Percentiles rank a stretch among this genome's conserved stretches.
Evolutionary conservation across 2,797 vertebrate species (phyloP).

Genomic region (Gephyroberyx darwinii): DNA sequence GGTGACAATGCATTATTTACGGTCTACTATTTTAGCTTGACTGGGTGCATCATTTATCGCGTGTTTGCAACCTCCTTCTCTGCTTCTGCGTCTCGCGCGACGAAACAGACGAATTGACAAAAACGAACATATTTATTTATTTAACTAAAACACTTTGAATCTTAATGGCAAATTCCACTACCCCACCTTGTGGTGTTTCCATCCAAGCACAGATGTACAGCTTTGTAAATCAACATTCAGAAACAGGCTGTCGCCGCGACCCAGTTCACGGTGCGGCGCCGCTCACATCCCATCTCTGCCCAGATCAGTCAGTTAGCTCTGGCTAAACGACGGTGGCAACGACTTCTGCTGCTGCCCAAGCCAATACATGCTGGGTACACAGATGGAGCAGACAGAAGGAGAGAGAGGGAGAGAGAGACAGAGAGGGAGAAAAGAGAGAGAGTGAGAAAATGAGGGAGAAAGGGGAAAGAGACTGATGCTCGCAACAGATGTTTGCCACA

Average conservation of each 20-base stretch:
- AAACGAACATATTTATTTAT: slow-evolving; percentile 43
- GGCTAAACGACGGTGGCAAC: slow-evolving; percentile 71
- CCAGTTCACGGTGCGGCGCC: slow-evolving; percentile 61
- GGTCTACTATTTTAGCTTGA: slow-evolving; percentile 19
- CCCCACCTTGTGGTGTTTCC: slow-evolving; percentile 78
- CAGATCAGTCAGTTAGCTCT: slow-evolving; percentile 73
- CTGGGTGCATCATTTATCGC: slow-evolving; percentile 18
- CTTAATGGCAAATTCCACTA: slow-evolving; percentile 71
- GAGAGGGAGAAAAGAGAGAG: slow-evolving; percentile 32
- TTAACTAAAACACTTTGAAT: slow-evolving; percentile 54
- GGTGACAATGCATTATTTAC: slow-evolving; percentile 38
- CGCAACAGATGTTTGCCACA: slow-evolving; percentile 79
- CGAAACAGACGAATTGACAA: slow-evolving; percentile 42
- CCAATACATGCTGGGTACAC: slow-evolving; percentile 78
- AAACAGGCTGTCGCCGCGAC: slow-evolving; percentile 61
- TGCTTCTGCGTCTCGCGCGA: slow-evolving; percentile 18
- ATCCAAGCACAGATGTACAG: slow-evolving; percentile 72
- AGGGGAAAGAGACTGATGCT: slow-evolving; percentile 69
- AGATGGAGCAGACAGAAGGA: slow-evolving; percentile 83
- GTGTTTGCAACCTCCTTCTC: background rate
- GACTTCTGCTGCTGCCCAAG: slow-evolving; percentile 57
- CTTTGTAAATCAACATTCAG: slow-evolving; percentile 69
- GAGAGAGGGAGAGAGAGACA: slow-evolving; percentile 23
- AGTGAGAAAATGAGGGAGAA: slow-evolving; percentile 35
- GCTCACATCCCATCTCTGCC: slow-evolving; percentile 66